Base-by-base conservation (phyloP, 1,140 invertebrate species). In the silkworm (Bombyx mori) region DNA sequence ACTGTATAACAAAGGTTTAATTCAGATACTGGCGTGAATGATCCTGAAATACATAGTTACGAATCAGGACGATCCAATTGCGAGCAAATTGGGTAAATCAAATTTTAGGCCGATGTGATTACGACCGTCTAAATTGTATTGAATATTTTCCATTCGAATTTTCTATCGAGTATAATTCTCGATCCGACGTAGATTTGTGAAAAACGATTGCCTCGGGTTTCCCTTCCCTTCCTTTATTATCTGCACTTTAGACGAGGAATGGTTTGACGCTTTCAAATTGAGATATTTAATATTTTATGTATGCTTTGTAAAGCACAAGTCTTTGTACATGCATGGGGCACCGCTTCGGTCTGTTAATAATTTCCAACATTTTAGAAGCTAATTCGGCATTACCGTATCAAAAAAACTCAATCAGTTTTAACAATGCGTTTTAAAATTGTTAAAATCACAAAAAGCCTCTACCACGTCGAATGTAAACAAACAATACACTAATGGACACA, bases 11-110 rank as follows among this genome's bases (percentile, higher is more conserved):
- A 35, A 35, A 35, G 26, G 26, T 5, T 35, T 35, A 35, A 35
- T 35, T 35, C 26, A 35, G 4, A 35, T 35, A 35, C 26, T 2
- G 26, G 42, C 51, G 51, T 51, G 55, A 53, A 57, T 58, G 52
- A 52, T 52, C 49, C 54, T 8, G n/a, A 49, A 59, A 54, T 35
- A 35, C 26, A 35, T 59, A 54, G 52, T 59, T 54, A 58, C 35
- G 59, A 62, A 62, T 56, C 50, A 54, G 57, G 10, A 56, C 57
- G 59, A 62, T 59, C 54, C 57, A 56, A 58, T 53, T 52, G 44
- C 42, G 42, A 47, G n/a, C 56, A 57, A 62, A 62, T 62, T 62
- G 60, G 60, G 60, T 57, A 58, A 62, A 62, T 62, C 44, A 54
- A 56, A 59, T 62, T 53, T 62, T 56, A 58, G 53, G 26, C 26